Base-by-base conservation (phyloP, 2,797 vertebrate genomes). In the Potorous gilbertii region DNA sequence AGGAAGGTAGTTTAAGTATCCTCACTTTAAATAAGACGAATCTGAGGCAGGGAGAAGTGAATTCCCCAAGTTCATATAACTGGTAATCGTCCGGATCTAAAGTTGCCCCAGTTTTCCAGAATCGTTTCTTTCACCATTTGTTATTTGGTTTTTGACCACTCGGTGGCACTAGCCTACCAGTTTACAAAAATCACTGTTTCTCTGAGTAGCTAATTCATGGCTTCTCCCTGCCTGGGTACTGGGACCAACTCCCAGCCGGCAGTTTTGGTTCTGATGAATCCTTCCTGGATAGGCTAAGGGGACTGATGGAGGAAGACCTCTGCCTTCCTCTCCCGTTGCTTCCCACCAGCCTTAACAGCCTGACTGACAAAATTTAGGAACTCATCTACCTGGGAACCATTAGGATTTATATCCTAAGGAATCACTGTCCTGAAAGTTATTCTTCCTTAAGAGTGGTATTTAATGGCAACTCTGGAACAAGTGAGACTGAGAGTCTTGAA, bases 111-210 rank as follows among this genome's bases (percentile, higher is more conserved):
- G 56, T 74, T 94, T 81, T 90, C 91, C 50, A 28, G 46, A 56
- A 55, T 90, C 50, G 87, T 93, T 96, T 96, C 81, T 62, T 96
- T 92, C 29, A 12, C 55, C 56, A 55, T 74, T 0, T 98, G 98
- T 98, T 98, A 96, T 98, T 98, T 98, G 97, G 50, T n/a, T 50
- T 91, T 81, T 96, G 96, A 96, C 98, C 99, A 98, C 98, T 97
- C 97, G 98, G 98, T 98, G 99, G 98, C 98, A 98, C 98, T 98
- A 98, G 98, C 95, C 98, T 94, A 98, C 98, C 98, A 96, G 89
- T 59, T 97, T 98, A 97, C 90, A 94, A 95, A 56, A 91, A 54
- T 90, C 52, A 29, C 28, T 8, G 93, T 46, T 66, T 21, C 87
- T 81, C 40, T 46, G 21, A 81, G n/a, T 1, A 46, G 74, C 40